phyloP scores from a whole-genome alignment of 2,888 invertebrate genomes.

The Atethmia centrago region DNA sequence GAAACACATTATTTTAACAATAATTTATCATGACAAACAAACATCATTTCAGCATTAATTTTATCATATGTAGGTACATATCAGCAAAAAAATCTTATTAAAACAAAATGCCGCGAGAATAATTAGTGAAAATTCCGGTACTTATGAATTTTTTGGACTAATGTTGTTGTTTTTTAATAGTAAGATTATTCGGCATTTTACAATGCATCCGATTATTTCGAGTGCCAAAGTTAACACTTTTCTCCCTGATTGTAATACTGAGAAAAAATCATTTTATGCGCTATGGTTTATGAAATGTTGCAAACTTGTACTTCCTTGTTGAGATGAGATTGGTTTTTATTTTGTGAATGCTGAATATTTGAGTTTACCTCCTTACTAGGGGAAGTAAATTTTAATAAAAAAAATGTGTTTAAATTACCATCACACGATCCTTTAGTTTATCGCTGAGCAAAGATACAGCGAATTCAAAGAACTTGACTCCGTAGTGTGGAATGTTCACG shows the following conservation, averaged over 20 bases:
- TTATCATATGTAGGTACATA: neutral
- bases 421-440: conserved; percentile 95
- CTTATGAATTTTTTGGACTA: too few species aligned
- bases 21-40: neutral
- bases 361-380: neutral
- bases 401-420: conserved; percentile 88
- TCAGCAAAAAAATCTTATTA: too few species aligned
- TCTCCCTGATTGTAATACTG: conserved; percentile 9
- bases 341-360: too few species aligned
- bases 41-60: neutral
- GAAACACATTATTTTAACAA: neutral
- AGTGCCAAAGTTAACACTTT: neutral
- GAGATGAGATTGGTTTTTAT: neutral
- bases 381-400: neutral
- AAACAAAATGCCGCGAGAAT: neutral
- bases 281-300: conserved; percentile 12
- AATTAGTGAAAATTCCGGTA: neutral
- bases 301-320: neutral
- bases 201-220: neutral
- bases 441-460: conserved; percentile 95
- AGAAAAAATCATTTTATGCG: neutral
- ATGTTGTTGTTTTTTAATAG: neutral
- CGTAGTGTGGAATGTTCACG: conserved; percentile 95
- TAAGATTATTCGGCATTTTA: neutral
- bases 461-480: conserved; percentile 95